Percentiles rank a stretch among this genome's conserved stretches.
phyloP scores from a whole-genome alignment of 1,140 invertebrate genomes.

The Magallana angulata region DNA sequence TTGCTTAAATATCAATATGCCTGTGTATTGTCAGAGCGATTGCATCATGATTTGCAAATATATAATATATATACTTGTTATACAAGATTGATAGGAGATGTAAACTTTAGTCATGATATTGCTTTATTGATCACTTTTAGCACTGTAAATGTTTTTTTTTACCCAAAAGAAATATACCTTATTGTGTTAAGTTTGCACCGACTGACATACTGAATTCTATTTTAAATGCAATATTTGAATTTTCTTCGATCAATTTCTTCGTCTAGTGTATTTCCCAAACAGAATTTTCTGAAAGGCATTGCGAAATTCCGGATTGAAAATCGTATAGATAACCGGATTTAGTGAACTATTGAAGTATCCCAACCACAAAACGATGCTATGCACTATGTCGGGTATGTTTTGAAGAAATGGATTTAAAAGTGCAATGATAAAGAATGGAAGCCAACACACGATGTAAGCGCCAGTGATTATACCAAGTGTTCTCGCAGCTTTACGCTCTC shows the following conservation, averaged over 20 bases:
- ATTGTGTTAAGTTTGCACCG: too few relatives aligned
- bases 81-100: too few relatives aligned
- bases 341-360: conserved; percentile 78
- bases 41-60: too few relatives aligned
- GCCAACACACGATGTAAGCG: conserved; percentile 78
- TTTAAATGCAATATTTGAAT: too few relatives aligned
- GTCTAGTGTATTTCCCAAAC: conserved; percentile 74
- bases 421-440: conserved; percentile 79
- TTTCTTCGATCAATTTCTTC: background rate
- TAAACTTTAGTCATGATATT: too few relatives aligned
- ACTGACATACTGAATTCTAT: too few relatives aligned
- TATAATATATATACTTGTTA: too few relatives aligned
- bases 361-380: conserved; percentile 78
- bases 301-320: conserved; percentile 79
- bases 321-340: conserved; percentile 80
- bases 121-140: too few relatives aligned
- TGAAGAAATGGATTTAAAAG: conserved; percentile 72
- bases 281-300: conserved; percentile 78
- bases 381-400: conserved; percentile 75
- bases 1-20: too few relatives aligned
- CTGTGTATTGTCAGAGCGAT: too few relatives aligned
- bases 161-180: too few relatives aligned
- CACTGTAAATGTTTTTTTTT: too few relatives aligned
- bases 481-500: conserved; percentile 81
- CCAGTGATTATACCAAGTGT: conserved; percentile 81